Evolutionary conservation across 2,113 vertebrate species (phyloP).

Genomic region (Nothocercus julius): DNA sequence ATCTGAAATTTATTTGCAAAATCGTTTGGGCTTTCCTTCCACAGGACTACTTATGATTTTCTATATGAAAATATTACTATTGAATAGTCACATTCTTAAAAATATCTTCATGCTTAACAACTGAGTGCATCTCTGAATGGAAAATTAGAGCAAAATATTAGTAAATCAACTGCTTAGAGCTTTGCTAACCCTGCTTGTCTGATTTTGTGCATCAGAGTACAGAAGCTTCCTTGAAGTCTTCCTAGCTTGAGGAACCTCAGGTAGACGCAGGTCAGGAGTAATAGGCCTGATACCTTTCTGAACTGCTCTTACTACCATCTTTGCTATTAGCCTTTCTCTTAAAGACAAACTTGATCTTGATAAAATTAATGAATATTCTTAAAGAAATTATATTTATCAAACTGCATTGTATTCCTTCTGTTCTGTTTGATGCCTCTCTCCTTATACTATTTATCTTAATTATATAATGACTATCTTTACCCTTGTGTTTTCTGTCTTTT

Average conservation of each 20-base stretch:
- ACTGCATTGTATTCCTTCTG: neutral
- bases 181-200: neutral
- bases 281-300: neutral
- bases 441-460: conserved; percentile 11
- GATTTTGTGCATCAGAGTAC: neutral
- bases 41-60: neutral
- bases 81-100: neutral
- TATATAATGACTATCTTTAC: conserved; percentile 40
- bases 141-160: neutral
- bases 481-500: conserved; percentile 62
- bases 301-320: conserved; percentile 6
- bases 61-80: neutral
- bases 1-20: neutral
- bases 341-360: neutral
- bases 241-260: neutral
- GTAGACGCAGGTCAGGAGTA: neutral
- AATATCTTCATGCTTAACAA: fast-evolving
- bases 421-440: conserved; percentile 22
- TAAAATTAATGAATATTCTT: neutral
- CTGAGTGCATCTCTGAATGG: neutral
- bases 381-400: neutral
- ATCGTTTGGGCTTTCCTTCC: neutral
- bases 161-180: neutral
- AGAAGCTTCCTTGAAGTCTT: neutral
- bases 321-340: conserved; percentile 24